A percentile compares a stretch with the other conserved stretches of the same genome.
Evolutionary conservation across 2,888 invertebrate species (phyloP).

Genomic region (Imbricaverruca yamaguchii): DNA sequence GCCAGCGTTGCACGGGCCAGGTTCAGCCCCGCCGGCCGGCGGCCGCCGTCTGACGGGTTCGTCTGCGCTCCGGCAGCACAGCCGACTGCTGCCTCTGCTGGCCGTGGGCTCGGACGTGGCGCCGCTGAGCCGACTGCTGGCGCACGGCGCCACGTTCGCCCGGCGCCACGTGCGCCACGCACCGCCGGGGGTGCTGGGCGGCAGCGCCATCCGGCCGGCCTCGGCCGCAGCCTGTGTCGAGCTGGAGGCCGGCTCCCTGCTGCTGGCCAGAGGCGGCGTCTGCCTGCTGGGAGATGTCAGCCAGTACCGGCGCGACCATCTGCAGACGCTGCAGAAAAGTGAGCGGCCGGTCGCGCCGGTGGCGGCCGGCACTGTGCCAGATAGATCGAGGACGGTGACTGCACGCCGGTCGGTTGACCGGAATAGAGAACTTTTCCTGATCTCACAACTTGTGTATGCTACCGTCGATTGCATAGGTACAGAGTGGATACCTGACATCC

Average conservation of each 20-base stretch:
- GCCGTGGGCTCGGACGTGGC: not conserved
- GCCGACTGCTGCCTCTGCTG: slow-evolving; percentile 9
- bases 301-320: slow-evolving; percentile 31
- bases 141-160: slow-evolving; percentile 8
- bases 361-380: too few species aligned
- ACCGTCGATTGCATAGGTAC: too few species aligned
- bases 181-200: slow-evolving; percentile 24
- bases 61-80: not conserved
- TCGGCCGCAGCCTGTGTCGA: slow-evolving; percentile 34
- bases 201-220: slow-evolving; percentile 5
- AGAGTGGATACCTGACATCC: too few species aligned
- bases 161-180: slow-evolving; percentile 28
- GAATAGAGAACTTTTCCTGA: too few species aligned
- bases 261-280: slow-evolving; percentile 34
- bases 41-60: not conserved
- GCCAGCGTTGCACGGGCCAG: too few species aligned
- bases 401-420: too few species aligned
- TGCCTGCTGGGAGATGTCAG: slow-evolving; percentile 35
- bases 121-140: not conserved
- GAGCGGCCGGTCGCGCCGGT: too few species aligned
- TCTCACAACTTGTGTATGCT: too few species aligned
- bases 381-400: too few species aligned
- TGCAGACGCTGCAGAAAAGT: slow-evolving; percentile 27
- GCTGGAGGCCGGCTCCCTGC: slow-evolving; percentile 34
- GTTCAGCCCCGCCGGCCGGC: not conserved